Base-by-base conservation (phyloP, 2,888 invertebrate species). In the Troides oblongomaculatus region DNA sequence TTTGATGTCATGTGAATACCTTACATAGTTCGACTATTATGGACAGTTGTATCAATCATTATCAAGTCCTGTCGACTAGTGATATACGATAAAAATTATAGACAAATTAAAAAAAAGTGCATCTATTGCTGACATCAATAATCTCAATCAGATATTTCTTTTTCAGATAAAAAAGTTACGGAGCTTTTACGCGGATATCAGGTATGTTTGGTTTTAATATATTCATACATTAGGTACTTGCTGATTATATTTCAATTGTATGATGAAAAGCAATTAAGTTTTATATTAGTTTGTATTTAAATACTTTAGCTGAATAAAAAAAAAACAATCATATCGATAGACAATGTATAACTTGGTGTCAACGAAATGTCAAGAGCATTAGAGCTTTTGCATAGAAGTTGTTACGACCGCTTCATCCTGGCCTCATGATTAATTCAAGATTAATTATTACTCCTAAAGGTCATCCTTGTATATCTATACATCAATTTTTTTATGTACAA, bases 351-450 rank as follows among this genome's bases (percentile, higher is more conserved):
- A 64, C 62, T 68, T 39, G 23, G 56, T 62, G 59, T 58, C 62
- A 72, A 61, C 64, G 53, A 75, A 76, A 75, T 75, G 74, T 70
- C 73, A 74, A 73, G 71, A 71, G 69, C 72, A 73, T 74, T 76
- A 73, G 72, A 72, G 67, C 68, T 57, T 69, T 58, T 71, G 62
- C 69, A 60, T 59, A 70, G 72, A 69, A 58, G 57, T 50, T 46
- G 63, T 65, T 62, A 50, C 64, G 64, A 69, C 57, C 39, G 18
- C 64, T 72, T 58, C 65, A 72, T 68, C 72, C 70, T 66, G 50
- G 39, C 58, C 62, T 64, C 69, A 65, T 72, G 62, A 72, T 69
- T 70, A 70, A 72, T 70, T 66, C 66, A 59, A 43, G 18, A 58
- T 72, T 68, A 73, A 73, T 73, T 69, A 72, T 68, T 66, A 64